Conservation (phyloP, 2,113 vertebrate genomes). For the Phyllopteryx taeniolatus region DNA sequence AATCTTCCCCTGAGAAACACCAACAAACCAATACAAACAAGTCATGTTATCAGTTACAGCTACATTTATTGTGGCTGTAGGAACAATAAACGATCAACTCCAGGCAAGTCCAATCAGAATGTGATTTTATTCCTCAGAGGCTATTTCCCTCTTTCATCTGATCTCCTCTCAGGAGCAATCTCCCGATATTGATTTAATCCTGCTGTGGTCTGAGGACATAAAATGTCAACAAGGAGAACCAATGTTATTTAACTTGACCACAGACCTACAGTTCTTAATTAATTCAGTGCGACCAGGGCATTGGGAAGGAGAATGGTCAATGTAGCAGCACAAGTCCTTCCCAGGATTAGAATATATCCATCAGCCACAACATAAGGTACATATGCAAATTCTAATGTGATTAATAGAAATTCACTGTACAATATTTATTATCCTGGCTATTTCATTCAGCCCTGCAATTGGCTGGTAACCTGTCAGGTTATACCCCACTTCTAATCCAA, state of each 20-base stretch:
- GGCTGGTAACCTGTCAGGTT: too few relatives aligned
- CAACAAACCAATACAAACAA: slow-evolving; percentile 21
- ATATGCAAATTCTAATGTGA: background rate
- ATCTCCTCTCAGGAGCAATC: slow-evolving; percentile 12
- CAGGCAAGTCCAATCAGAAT: slow-evolving; percentile 19
- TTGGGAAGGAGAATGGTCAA: slow-evolving; percentile 2
- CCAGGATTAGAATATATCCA: background rate
- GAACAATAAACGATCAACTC: slow-evolving; percentile 17
- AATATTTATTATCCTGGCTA: too few relatives aligned
- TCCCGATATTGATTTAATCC: slow-evolving; percentile 45
- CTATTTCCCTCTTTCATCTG: slow-evolving; percentile 5
- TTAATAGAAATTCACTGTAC: background rate
- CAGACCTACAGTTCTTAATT: slow-evolving; percentile 21
- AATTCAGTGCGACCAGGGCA: slow-evolving; percentile 13
- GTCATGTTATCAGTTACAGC: slow-evolving; percentile 6
- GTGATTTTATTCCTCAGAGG: slow-evolving; percentile 17
- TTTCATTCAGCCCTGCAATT: too few relatives aligned
- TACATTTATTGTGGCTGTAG: slow-evolving; percentile 8
- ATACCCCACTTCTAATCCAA: too few relatives aligned
- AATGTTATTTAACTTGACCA: slow-evolving; percentile 37
- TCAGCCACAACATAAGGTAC: background rate
- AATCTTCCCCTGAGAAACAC: slow-evolving; percentile 18
- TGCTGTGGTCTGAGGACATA: slow-evolving; percentile 23
- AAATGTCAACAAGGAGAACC: slow-evolving; percentile 33
- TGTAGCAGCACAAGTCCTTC: background rate